Base-by-base conservation (phyloP, 2,113 vertebrate species). In the Eupsittula cactorum region DNA sequence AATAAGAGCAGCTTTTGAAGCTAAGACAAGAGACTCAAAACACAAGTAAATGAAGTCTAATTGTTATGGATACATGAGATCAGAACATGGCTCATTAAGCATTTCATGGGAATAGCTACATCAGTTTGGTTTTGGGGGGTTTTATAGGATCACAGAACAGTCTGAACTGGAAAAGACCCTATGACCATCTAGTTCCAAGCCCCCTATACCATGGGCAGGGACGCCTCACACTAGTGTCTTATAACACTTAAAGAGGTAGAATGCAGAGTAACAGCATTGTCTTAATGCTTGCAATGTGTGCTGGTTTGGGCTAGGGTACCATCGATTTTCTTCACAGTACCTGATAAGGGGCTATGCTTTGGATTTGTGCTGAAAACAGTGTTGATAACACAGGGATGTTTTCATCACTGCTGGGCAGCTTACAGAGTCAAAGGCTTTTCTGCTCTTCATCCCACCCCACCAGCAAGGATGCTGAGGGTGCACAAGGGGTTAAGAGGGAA, bases 401-500 rank as follows among this genome's bases (percentile, higher is more conserved):
- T 73, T 29, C 9, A 19, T 39, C 42, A 59, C 42, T 25, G 31
- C 28, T 52, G 44, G 44, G 59, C 16, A 25, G 28, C 9, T 73
- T 16, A 50, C 2, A 11, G 31, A 76, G 24, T 8, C 27, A 16
- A 46, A 33, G 44, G 23, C 8, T 65, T 59, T 79, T 21, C 11
- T 10, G 37, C 50, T 79, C 28, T 37, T 44, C 59, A 39, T 5
- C 15, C 10, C 13, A 17, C 7, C 13, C 23, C 3, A 14, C 2
- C 49, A n/a, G 50, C 0, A 1, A 85, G 19, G 28, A 73, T 7
- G 4, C 16, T 74, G 23, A 33, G 33, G 10, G 8, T 25, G 18
- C 33, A 85, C 1, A 0, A 64, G 11, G 39, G 39, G 13, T 0
- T 41, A 20, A 31, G 29, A 73, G 21, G 24, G 33, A 28, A 20